Evolutionary conservation across 2,113 vertebrate genomes (phyloP), one percentile per base, ranked within the genome.

Genomic region (Centrocercus urophasianus): DNA sequence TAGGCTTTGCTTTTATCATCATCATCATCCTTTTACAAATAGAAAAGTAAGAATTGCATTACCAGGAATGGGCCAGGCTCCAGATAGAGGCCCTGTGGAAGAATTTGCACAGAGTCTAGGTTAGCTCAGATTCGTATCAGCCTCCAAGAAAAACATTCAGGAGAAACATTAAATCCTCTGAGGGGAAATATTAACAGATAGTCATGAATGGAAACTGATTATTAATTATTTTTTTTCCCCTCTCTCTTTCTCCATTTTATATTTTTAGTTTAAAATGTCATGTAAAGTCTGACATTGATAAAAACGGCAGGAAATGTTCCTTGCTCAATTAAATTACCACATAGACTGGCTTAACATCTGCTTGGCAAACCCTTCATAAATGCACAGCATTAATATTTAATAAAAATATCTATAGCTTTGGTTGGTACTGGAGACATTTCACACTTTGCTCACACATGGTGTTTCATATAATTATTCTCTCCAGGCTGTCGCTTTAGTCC

Each of bases 301-400:
- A 97, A 98, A 98, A 97, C 78, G 94, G 94, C 96, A 98, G 97
- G 97, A 98, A 98, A 97, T 97, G 97, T 97, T 97, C 97, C 95
- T 86, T 97, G 94, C 93, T 97, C 97, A 94, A 97, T 98, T 98
- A 97, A 97, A 97, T 97, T 83, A 90, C 96, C 93, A 96, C 32
- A 79, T 97, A 94, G 96, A 85, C 95, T 92, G 94, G 86, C 89
- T 95, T 97, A 96, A 98, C 97, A 98, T 97, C 98, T 98, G 97
- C 96, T 98, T 97, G 96, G 78, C 95, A 97, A 97, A 93, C 92
- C 83, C 90, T 96, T 91, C 28, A 34, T 95, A 97, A 97, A 94
- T 86, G 94, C 88, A 91, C 88, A 91, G 88, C 96, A 97, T 98
- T 97, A 97, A 97, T 98, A 98, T 98, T 98, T 98, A 97, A 98